These are phyloP conservation scores for Dinoponera quadriceps DNA, from an alignment of 1,140 invertebrate genomes.

Conservation along the genomic window DNA sequence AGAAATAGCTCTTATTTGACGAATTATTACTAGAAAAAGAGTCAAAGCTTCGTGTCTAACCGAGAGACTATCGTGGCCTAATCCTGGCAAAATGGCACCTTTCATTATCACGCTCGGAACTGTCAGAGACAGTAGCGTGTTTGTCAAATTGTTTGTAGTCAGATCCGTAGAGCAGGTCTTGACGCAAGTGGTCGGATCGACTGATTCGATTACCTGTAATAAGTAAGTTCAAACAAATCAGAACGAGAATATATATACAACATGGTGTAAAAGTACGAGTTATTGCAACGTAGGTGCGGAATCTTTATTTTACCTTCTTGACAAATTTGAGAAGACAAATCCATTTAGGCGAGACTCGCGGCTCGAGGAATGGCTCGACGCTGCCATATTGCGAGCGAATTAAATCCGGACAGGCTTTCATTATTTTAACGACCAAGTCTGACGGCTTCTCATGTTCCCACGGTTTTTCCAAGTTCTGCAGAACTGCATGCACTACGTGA, in stretches of 20 bases:
- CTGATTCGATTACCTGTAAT: conserved; percentile 75
- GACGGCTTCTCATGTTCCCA: conserved; percentile 89
- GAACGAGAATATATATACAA: neutral
- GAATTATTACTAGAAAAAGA: conserved; percentile 76
- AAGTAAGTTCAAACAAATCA: conserved; percentile 5
- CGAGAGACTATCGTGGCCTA: conserved; percentile 73
- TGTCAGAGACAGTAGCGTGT: conserved; percentile 72
- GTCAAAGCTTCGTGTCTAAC: conserved; percentile 77
- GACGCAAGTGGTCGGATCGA: conserved; percentile 74
- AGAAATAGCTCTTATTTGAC: conserved; percentile 72
- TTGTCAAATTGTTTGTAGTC: conserved; percentile 75
- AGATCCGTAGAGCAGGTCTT: conserved; percentile 69
- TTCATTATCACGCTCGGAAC: conserved; percentile 78
- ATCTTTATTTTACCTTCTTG: conserved; percentile 81
- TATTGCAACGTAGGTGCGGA: neutral
- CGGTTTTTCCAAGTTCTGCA: conserved; percentile 88
- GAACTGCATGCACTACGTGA: conserved; percentile 87
- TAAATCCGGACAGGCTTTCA: conserved; percentile 90
- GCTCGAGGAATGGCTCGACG: conserved; percentile 87
- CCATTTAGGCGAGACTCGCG: conserved; percentile 87
- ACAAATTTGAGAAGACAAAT: conserved; percentile 85
- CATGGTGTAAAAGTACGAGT: neutral
- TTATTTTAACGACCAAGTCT: conserved; percentile 89
- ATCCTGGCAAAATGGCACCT: conserved; percentile 72
- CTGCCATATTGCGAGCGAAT: conserved; percentile 87